Evolutionary conservation across 2,888 invertebrate genomes (phyloP).

Genomic region (Cephus spinipes): DNA sequence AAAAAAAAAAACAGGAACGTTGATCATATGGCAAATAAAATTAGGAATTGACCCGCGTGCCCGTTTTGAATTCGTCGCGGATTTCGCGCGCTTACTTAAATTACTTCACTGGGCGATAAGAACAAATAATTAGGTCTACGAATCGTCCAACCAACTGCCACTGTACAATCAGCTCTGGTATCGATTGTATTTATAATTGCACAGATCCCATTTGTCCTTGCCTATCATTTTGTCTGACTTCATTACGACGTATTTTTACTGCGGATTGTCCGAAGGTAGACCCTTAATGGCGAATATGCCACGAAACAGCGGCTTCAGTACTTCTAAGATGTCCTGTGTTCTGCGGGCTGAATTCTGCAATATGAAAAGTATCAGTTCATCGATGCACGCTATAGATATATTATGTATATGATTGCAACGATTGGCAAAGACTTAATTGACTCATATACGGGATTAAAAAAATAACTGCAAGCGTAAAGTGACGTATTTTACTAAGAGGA

Average conservation of each 20-base stretch:
- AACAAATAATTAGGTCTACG: neutral
- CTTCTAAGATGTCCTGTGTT: slow-evolving; percentile 77
- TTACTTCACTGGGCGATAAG: neutral
- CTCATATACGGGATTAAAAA: neutral
- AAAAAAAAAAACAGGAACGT: neutral
- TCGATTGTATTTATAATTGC: neutral
- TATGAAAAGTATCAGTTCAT: slow-evolving; percentile 16
- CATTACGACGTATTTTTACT: neutral
- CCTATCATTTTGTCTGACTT: neutral
- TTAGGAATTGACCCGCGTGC: neutral
- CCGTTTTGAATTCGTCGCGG: neutral
- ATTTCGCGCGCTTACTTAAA: neutral
- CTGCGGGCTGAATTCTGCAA: slow-evolving; percentile 84
- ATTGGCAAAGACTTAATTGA: neutral
- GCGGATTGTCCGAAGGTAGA: slow-evolving; percentile 63
- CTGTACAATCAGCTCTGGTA: neutral
- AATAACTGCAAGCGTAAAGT: neutral
- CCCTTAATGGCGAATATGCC: slow-evolving; percentile 82
- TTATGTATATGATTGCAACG: neutral
- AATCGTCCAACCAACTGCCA: neutral
- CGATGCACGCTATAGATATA: neutral
- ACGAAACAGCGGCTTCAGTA: slow-evolving; percentile 81
- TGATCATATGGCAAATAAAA: neutral
- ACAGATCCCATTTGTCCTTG: neutral
- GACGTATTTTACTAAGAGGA: neutral